Evolutionary conservation across 2,113 vertebrate genomes (phyloP), one percentile per base, ranked within the genome.

Genomic region (Psilopsiagon aymara): DNA sequence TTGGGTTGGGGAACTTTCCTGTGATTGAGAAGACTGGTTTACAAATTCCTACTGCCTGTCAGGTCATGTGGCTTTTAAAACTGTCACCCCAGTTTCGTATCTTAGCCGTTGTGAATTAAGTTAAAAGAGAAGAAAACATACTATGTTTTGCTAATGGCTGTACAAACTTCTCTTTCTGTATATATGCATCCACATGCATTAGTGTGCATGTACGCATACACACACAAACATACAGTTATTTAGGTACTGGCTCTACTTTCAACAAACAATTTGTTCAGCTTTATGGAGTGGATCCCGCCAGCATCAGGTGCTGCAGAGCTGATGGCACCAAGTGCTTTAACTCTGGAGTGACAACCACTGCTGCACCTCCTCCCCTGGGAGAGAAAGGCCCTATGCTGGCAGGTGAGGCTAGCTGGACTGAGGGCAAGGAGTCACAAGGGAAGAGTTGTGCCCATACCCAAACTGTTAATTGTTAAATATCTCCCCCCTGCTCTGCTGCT

Each of bases 321-420:
- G 2, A 5, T 23, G 70, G 39, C 35, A 51, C 9, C 0, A 0
- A 11, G 39, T 8, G 9, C 75, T 64, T 12, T 25, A 51, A 51
- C 13, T 27, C 69, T 3, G 16, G 59, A 28, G 44, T 0, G 1
- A 49, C 55, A 23, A 13, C 0, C 1, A 21, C 5, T 7, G 31
- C 11, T 20, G 64, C 33, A 53, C 16, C 66, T 46, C 33, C 1
- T 1, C 13, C 31, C 15, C 13, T 1, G 1, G 33, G 57, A n/a
- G 8, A 67, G 47, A n/a, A 68, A 68, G 41, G 49, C 64, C 52
- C 52, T 28, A 13, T 0, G 0, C 20, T 0, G 0, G 17, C 49
- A 67, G n/a, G 41, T 23, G 60, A 74, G 11, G 28, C 2, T 28
- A 73, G 66, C 60, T 46, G 11, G 41, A 47, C 27, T 1, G 31